Percentiles rank a stretch among this genome's conserved stretches.
Conservation (phyloP, 1,140 invertebrate genomes). For the Protaetia brevitarsis region DNA sequence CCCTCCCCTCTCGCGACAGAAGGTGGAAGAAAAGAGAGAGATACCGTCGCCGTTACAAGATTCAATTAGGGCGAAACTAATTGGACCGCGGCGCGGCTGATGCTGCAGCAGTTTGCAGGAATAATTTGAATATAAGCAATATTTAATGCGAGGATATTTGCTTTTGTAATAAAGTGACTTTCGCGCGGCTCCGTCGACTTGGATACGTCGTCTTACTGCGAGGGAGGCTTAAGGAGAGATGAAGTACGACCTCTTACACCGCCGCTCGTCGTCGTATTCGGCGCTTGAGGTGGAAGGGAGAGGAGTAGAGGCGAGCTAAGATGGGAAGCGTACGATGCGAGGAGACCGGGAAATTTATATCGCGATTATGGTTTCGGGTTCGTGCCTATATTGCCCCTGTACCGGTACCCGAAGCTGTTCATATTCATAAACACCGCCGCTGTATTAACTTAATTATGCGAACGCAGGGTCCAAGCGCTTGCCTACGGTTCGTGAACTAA, state of each 20-base stretch:
- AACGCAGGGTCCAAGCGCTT: no score
- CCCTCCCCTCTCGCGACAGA: background rate
- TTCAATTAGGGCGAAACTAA: constrained; percentile 45
- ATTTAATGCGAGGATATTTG: constrained; percentile 46
- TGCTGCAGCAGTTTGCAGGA: constrained; percentile 33
- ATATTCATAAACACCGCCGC: constrained; percentile 30
- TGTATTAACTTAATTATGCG: constrained; percentile 32
- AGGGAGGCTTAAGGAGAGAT: no score
- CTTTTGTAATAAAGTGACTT: constrained; percentile 40
- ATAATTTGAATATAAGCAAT: constrained; percentile 48
- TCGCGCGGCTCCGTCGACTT: background rate
- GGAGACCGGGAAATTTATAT: constrained; percentile 32
- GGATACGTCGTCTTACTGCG: background rate
- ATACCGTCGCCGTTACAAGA: constrained; percentile 35
- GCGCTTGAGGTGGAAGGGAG: background rate
- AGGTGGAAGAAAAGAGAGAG: constrained; percentile 18
- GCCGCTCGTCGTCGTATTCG: no score
- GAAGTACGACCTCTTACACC: no score
- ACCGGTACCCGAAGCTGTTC: constrained; percentile 25
- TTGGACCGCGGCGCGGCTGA: constrained; percentile 38
- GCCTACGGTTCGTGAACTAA: no score
- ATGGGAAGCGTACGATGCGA: background rate
- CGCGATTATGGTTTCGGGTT: constrained; percentile 36
- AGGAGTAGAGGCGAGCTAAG: background rate
- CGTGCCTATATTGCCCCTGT: constrained; percentile 31